Conservation (phyloP, 2,797 vertebrate genomes). For the Petrocephalus sullivani region DNA sequence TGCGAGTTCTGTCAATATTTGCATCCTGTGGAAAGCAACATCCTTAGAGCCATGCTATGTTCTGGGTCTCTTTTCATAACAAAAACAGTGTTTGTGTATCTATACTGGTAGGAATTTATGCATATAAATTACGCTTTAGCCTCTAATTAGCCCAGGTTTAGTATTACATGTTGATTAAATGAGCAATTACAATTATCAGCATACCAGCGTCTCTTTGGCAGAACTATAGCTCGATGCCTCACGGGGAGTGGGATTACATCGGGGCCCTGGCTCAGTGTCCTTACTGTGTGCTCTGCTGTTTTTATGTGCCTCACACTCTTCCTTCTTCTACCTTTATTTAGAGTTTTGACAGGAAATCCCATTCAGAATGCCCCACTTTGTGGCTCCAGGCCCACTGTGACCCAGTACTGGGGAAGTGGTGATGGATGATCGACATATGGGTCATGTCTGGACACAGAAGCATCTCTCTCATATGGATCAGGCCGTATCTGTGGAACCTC, state of each 20-base stretch:
- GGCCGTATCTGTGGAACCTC: background rate
- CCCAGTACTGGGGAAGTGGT: background rate
- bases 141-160: background rate
- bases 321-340: background rate
- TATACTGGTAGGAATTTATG: background rate
- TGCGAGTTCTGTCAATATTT: background rate
- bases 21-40: background rate
- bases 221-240: background rate
- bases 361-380: background rate
- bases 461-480: background rate
- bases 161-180: background rate
- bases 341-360: background rate
- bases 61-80: background rate
- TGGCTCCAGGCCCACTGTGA: background rate
- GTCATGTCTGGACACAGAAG: background rate
- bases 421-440: background rate
- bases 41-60: background rate
- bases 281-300: background rate
- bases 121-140: background rate
- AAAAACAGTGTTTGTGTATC: background rate
- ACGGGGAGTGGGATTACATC: background rate
- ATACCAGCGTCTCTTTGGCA: background rate
- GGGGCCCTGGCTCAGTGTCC: background rate
- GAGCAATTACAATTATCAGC: slow-evolving; percentile 1
- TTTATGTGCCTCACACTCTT: background rate